phyloP scores from a whole-genome alignment of 2,797 vertebrate genomes.

The Antennarius maculatus region DNA sequence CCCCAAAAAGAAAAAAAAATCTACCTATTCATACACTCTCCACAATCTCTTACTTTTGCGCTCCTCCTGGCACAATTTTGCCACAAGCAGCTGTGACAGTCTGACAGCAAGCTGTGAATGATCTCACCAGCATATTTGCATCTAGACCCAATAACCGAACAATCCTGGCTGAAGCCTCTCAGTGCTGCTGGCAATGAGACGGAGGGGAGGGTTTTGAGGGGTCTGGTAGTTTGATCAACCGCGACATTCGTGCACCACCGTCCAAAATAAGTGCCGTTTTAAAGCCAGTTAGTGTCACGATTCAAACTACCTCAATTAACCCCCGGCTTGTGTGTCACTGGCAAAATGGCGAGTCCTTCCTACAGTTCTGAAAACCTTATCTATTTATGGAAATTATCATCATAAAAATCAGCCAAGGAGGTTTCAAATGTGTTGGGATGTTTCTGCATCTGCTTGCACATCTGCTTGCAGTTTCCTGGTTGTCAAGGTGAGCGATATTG shows the following conservation, averaged over 20 bases:
- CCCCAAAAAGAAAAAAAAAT: too few species aligned
- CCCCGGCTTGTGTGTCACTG: slow-evolving; percentile 31
- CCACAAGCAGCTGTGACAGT: slow-evolving; percentile 52
- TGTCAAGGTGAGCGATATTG: slow-evolving; percentile 25
- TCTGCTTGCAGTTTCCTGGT: slow-evolving; percentile 19
- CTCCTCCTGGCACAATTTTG: slow-evolving; percentile 21
- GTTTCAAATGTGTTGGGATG: neutral
- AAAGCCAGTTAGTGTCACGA: slow-evolving; percentile 64
- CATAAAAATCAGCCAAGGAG: slow-evolving; percentile 37
- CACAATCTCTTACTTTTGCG: slow-evolving; percentile 7
- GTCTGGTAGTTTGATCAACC: slow-evolving; percentile 21
- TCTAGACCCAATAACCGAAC: slow-evolving; percentile 54
- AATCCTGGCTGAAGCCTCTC: slow-evolving; percentile 34
- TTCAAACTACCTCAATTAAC: slow-evolving; percentile 63
- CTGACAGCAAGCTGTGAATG: slow-evolving; percentile 61
- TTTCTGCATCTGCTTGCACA: neutral
- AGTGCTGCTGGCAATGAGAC: slow-evolving; percentile 1
- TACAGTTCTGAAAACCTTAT: slow-evolving; percentile 19
- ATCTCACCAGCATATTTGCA: slow-evolving; percentile 60
- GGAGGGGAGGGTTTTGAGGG: neutral
- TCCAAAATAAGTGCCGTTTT: slow-evolving; percentile 58
- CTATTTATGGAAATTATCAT: slow-evolving; percentile 39
- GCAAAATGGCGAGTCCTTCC: slow-evolving; percentile 29
- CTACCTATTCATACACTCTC: slow-evolving; percentile 2
- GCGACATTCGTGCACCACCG: slow-evolving; percentile 68